These are phyloP conservation scores for Aquatica leii DNA, from an alignment of 2,888 invertebrate species.

Conservation along the genomic window DNA sequence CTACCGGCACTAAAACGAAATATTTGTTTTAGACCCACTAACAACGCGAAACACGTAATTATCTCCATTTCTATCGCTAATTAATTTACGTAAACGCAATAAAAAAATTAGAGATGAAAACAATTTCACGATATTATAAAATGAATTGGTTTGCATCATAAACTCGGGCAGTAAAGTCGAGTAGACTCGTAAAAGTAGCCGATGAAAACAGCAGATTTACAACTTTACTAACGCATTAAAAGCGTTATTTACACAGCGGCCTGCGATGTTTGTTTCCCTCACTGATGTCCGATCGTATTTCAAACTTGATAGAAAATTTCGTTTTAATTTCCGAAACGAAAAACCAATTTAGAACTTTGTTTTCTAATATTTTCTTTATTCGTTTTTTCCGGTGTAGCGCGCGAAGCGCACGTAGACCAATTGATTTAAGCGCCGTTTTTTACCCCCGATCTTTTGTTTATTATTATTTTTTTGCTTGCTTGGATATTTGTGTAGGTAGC, in stretches of 20 bases:
- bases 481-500: slow-evolving; percentile 23
- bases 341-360: not conserved
- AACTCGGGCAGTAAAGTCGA: slow-evolving; percentile 33
- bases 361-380: not conserved
- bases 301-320: slow-evolving; percentile 24
- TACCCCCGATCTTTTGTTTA: not conserved
- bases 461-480: too few species aligned
- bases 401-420: slow-evolving; percentile 2
- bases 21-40: too few species aligned
- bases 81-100: too few species aligned
- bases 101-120: slow-evolving; percentile 8
- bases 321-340: slow-evolving; percentile 8
- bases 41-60: too few species aligned
- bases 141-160: slow-evolving; percentile 32
- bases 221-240: slow-evolving; percentile 38
- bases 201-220: slow-evolving; percentile 38
- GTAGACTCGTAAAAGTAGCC: slow-evolving; percentile 38
- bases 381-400: not conserved
- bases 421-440: slow-evolving; percentile 3
- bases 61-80: too few species aligned
- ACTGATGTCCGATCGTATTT: slow-evolving; percentile 27
- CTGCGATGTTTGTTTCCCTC: slow-evolving; percentile 31
- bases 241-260: slow-evolving; percentile 38
- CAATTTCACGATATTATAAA: slow-evolving; percentile 13
- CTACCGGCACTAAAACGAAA: too few species aligned